Percentiles rank a stretch among this genome's conserved stretches.
Evolutionary conservation across 2,113 vertebrate genomes (phyloP).

Genomic region (Nothobranchius kuhntae): DNA sequence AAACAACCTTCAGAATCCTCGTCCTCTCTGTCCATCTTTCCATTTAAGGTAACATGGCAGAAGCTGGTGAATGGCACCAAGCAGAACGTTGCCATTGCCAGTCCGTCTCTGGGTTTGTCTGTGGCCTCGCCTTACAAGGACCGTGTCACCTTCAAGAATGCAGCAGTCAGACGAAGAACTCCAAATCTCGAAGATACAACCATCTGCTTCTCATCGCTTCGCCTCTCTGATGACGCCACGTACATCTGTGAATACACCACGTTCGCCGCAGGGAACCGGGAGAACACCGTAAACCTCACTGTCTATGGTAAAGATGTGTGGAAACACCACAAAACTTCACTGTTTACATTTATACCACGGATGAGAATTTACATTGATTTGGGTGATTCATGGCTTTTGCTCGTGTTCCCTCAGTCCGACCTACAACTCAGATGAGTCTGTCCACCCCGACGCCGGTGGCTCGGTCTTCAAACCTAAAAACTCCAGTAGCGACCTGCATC

Average conservation of each 20-base stretch:
- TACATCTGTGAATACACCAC: constrained; percentile 99
- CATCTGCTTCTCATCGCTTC: constrained; percentile 87
- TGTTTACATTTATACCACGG: too few relatives aligned
- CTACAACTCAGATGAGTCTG: constrained; percentile 87
- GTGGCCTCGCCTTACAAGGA: constrained; percentile 89
- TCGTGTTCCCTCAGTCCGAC: constrained; percentile 82
- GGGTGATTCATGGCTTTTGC: too few relatives aligned
- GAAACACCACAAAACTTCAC: too few relatives aligned
- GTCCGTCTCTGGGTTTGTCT: constrained; percentile 91
- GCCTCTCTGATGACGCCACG: constrained; percentile 89
- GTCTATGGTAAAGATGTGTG: constrained; percentile 84
- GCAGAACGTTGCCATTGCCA: constrained; percentile 95
- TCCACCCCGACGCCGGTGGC: constrained; percentile 85
- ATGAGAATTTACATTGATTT: too few relatives aligned
- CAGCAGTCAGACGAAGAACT: constrained; percentile 85
- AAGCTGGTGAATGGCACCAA: constrained; percentile 92
- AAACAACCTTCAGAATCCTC: too few relatives aligned
- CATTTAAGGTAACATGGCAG: constrained; percentile 93
- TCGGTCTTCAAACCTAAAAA: constrained; percentile 85
- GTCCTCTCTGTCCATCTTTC: neutral
- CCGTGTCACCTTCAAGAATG: constrained; percentile 87
- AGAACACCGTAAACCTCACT: constrained; percentile 94
- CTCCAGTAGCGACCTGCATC: constrained; percentile 86
- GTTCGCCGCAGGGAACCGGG: constrained; percentile 92
- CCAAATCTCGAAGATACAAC: constrained; percentile 91